phyloP scores from a whole-genome alignment of 2,797 vertebrate species.

The Cossypha dichroa region DNA sequence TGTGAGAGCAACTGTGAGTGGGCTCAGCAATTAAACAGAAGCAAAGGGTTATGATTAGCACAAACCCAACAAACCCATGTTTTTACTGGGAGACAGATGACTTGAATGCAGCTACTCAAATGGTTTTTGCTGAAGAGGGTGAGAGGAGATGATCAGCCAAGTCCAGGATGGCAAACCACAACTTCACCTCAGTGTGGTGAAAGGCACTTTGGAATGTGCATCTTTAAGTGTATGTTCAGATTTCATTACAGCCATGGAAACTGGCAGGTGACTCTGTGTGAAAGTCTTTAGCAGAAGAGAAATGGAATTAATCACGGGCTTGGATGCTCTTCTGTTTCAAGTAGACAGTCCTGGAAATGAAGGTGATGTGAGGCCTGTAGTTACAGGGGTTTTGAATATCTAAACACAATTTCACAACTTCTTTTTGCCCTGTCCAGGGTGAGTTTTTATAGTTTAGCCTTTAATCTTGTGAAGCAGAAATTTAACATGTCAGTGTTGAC shows the following conservation, averaged over 20 bases:
- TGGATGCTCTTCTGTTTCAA: background rate
- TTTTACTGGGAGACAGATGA: background rate
- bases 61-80: background rate
- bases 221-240: background rate
- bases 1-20: background rate
- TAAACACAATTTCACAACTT: constrained; percentile 25
- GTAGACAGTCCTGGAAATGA: background rate
- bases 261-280: background rate
- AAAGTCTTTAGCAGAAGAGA: background rate
- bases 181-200: background rate
- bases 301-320: background rate
- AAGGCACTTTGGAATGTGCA: background rate
- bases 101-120: background rate
- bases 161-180: background rate
- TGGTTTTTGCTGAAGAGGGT: background rate
- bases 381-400: background rate
- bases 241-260: background rate
- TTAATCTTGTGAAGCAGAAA: constrained; percentile 27
- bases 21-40: background rate
- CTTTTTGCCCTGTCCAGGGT: background rate
- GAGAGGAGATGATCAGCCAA: background rate
- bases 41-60: background rate
- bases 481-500: background rate
- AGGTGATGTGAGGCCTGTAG: background rate
- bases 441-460: constrained; percentile 9